Base-by-base conservation (phyloP, 2,888 invertebrate species). In the Blomia tropicalis region DNA sequence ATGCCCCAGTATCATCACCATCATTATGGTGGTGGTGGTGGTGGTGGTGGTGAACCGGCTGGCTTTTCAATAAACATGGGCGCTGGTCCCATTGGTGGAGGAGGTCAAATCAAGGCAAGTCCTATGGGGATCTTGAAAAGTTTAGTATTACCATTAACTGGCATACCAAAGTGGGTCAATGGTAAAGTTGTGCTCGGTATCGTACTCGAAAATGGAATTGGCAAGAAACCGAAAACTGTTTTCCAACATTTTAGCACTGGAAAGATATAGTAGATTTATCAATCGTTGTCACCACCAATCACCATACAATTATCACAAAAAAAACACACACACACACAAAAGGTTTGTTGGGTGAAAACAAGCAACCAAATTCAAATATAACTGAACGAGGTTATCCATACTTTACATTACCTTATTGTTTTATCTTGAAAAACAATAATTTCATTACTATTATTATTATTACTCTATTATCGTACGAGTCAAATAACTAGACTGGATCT, bases 171-270 rank as follows among this genome's bases (percentile, higher is more conserved):
- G 54, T 68, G 68, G 25, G 60, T 69, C 58, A 69, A 69, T 29
- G 69, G 68, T 23, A 67, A 68, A 58, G 68, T 69, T 22, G 69
- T 69, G 2, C 68, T 69, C 41, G 69, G 69, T 17, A 68, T 69
- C 14, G 69, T 69, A 7, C 58, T 69, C 25, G 69, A 69, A 47
- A 69, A 68, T 22, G 62, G 62, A 19, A 53, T 62, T 11, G 62
- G 62, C 43, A 58, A 58, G 36, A 62, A 62, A 43, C 62, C 62
- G 19, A 62, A 62, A 51, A 43, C 58, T 27, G 29, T 62, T 36
- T 58, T 58, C 36, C 62, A 62, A 51, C 62, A 62, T 32, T 62
- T 58, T 58, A 62, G 62, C 53, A 62, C 62, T 23, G 62, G 62
- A 29, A 58, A 31, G 41, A 62, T 62, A 51, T n/a, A 41, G 41